Base-by-base conservation (phyloP, 2,888 invertebrate species). In the Eristalis tenax region DNA sequence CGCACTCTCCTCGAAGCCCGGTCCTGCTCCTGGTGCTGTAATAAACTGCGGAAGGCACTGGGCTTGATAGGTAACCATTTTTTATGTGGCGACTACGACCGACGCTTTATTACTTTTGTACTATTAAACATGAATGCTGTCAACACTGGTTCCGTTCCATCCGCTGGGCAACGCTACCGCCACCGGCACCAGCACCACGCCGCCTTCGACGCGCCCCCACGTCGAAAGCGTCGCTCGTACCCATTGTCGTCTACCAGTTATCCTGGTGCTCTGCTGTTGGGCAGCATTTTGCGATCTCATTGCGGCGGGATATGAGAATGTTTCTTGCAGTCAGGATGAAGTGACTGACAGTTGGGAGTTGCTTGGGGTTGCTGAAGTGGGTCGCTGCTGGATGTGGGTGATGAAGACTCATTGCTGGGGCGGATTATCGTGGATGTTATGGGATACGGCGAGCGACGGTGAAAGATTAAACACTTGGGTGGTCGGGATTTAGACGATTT, bases 61-160 rank as follows among this genome's bases (percentile, higher is more conserved):
- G 81, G 75, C 84, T 84, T 83, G 88, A 88, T 80, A 88, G 88
- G 88, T 88, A 84, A 88, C 80, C 88, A 88, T 88, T 88, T 88
- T 84, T 84, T 88, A 88, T 84, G 77, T 57, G 74, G 77, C 88
- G 74, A 77, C 88, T 65, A 88, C 84, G 59, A 81, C 79, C 77
- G 82, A 79, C 80, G 87, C 88, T 83, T 84, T 88, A 88, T 88
- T 88, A 88, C 88, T 88, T 88, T 84, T 84, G 81, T 88, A 88
- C 83, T 83, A 87, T 87, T 87, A 83, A 87, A 87, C 88, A 88
- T 88, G 84, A 88, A 84, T 81, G 84, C 88, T 88, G 88, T 88
- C 88, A 88, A 88, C 88, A 88, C 80, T 80, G 87, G 87, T 87
- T 87, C 87, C 83, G 71, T 83, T 83, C 83, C 75, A 83, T 83